phyloP scores from a whole-genome alignment of 1,140 invertebrate species.

The Zaprionus africanus region DNA sequence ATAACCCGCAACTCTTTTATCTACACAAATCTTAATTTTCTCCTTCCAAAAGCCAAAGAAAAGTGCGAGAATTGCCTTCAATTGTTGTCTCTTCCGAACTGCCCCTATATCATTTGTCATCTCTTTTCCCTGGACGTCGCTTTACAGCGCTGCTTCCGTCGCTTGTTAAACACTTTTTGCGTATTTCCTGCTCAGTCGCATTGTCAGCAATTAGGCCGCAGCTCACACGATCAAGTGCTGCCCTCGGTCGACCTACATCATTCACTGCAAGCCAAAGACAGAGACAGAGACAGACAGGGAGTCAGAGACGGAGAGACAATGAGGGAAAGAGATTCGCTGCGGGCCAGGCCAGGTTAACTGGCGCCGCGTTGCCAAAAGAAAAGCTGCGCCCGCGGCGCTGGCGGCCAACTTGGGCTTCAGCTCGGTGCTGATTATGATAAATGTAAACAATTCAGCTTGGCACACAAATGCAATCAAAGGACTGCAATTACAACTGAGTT shows the following conservation, averaged over 20 bases:
- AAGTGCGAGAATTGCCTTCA: not conserved
- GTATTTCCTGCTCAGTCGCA: slow-evolving; percentile 68
- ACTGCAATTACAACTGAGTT: slow-evolving; percentile 73
- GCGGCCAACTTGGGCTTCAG: slow-evolving; percentile 37
- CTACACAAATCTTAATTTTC: not conserved
- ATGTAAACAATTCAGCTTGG: slow-evolving; percentile 79
- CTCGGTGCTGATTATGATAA: slow-evolving; percentile 75
- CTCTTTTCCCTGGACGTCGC: not conserved
- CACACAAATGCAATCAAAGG: slow-evolving; percentile 80
- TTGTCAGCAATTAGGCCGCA: slow-evolving; percentile 72
- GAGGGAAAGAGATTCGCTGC: slow-evolving; percentile 25
- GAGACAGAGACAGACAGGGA: not conserved
- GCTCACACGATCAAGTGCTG: slow-evolving; percentile 63
- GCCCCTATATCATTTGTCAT: slow-evolving; percentile 3
- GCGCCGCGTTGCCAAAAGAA: slow-evolving; percentile 66
- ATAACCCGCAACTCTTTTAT: too few species aligned
- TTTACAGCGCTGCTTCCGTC: slow-evolving; percentile 8
- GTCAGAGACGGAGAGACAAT: not conserved
- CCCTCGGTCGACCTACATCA: slow-evolving; percentile 48
- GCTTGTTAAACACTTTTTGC: slow-evolving; percentile 45
- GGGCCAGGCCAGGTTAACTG: slow-evolving; percentile 59
- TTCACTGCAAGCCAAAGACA: slow-evolving; percentile 13
- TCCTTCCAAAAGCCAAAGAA: not conserved
- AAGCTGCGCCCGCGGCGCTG: slow-evolving; percentile 65
- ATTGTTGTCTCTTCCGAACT: not conserved